Base-by-base conservation (phyloP, 2,113 vertebrate genomes). In the Forbesichthys papilliferus region DNA sequence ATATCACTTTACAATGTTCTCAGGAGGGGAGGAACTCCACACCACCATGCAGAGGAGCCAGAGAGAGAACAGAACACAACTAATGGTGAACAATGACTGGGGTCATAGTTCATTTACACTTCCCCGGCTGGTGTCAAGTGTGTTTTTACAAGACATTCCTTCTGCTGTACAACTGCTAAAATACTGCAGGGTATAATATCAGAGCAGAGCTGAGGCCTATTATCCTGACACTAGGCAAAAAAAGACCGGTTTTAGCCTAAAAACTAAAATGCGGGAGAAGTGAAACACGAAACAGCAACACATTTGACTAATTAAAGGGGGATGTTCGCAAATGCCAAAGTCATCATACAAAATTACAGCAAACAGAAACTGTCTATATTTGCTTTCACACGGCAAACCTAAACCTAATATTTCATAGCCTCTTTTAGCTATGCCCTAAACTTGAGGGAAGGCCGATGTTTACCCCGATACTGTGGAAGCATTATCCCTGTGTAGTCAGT, bases 1-100 rank as follows among this genome's bases (percentile, higher is more conserved):
- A 18, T 69, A 84, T 86, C 78, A 5, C 18, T 82, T 85, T 76
- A 85, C 87, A 66, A 0, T 47, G 56, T 9, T 78, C 56, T 77
- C 77, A 49, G 34, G 42, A 11, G 49, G 54, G n/a, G 54, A 68
- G 72, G 46, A 54, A 68, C 69, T 55, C 65, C 9, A 8, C 47
- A 47, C 42, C 69, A 59, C 65, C 9, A 1, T 51, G 51, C 42
- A 1, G 57, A 4, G 34, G 14, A 12, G 8, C 14, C 61, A 1
- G 13, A 34, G 54, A 53, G 10, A 10, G 11, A 83, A 4, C 11
- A 52, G 68, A 71, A 79, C 73, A 66, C 63, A 10, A 66, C 12
- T 34, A n/a, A 11, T 4, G 8, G 10, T 1, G 14, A 66, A n/a
- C 13, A 53, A 57, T 33, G 48, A 47, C 11, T 11, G 18, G 72